phyloP scores from a whole-genome alignment of 2,888 invertebrate species.

The Sinotaia quadrata region DNA sequence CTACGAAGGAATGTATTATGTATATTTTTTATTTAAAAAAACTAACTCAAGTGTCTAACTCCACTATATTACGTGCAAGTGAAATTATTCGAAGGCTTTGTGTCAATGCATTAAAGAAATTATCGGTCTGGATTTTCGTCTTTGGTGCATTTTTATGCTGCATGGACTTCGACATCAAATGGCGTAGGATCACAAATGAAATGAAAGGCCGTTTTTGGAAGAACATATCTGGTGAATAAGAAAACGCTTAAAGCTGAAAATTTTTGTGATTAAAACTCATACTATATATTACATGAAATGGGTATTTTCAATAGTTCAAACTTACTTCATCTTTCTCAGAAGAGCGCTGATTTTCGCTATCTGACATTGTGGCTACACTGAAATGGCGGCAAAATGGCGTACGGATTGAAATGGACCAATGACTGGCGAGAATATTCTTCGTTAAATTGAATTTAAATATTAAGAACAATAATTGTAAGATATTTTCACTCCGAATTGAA shows the following conservation, averaged over 20 bases:
- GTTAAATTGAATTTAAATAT: too few species aligned
- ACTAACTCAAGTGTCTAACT: too few species aligned
- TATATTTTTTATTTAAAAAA: too few species aligned
- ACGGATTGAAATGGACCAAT: constrained; percentile 51
- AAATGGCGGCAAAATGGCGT: constrained; percentile 67
- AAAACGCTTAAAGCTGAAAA: too few species aligned
- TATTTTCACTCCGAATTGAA: too few species aligned
- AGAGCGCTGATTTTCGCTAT: constrained; percentile 42
- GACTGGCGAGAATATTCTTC: constrained; percentile 11
- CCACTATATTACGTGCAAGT: too few species aligned
- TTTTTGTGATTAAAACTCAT: too few species aligned
- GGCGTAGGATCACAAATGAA: neutral
- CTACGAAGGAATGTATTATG: too few species aligned
- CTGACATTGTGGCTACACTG: constrained; percentile 52
- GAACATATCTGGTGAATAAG: neutral
- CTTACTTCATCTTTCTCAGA: constrained; percentile 45
- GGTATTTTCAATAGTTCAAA: neutral
- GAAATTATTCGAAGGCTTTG: too few species aligned
- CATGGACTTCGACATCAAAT: constrained; percentile 1
- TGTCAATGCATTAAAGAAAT: too few species aligned
- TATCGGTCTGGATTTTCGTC: too few species aligned
- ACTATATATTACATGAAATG: constrained; percentile 4
- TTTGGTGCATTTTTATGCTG: neutral
- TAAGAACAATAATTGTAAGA: too few species aligned
- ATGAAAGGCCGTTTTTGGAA: neutral